These are phyloP conservation scores for Tetranychus piercei DNA, from an alignment of 2,888 invertebrate species.

Conservation along the genomic window DNA sequence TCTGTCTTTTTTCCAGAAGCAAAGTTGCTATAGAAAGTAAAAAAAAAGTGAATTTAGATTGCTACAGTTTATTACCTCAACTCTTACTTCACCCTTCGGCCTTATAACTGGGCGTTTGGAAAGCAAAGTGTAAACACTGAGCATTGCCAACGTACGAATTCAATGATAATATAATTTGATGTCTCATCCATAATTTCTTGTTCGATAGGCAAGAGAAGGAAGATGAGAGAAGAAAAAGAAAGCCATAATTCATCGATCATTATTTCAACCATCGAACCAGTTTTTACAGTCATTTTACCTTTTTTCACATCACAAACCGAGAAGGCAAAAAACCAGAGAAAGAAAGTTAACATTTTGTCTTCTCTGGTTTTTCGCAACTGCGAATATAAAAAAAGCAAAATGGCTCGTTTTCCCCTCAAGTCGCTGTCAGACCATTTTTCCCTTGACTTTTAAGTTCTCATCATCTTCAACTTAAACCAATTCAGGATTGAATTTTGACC, in stretches of 20 bases:
- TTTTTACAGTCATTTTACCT: background rate
- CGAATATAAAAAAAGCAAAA: background rate
- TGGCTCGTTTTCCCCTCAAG: background rate
- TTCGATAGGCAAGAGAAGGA: background rate
- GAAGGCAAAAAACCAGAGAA: background rate
- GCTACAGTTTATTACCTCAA: no score
- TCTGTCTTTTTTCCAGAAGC: no score
- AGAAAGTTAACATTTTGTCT: background rate
- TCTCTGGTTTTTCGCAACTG: background rate
- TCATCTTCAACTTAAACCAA: background rate
- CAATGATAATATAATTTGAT: no score
- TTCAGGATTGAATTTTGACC: background rate
- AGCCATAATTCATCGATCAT: conserved; percentile 1
- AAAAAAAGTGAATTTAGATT: no score
- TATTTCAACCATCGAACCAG: background rate
- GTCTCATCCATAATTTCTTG: no score
- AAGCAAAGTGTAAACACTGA: no score
- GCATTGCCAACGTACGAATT: no score
- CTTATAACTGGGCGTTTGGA: no score
- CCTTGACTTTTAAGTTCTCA: background rate
- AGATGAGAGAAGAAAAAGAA: background rate
- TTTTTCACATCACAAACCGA: background rate
- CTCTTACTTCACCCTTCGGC: no score
- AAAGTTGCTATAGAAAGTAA: no score
- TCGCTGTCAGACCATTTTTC: background rate